Base-by-base conservation (phyloP, 2,888 invertebrate genomes). In the Phortica magna region DNA sequence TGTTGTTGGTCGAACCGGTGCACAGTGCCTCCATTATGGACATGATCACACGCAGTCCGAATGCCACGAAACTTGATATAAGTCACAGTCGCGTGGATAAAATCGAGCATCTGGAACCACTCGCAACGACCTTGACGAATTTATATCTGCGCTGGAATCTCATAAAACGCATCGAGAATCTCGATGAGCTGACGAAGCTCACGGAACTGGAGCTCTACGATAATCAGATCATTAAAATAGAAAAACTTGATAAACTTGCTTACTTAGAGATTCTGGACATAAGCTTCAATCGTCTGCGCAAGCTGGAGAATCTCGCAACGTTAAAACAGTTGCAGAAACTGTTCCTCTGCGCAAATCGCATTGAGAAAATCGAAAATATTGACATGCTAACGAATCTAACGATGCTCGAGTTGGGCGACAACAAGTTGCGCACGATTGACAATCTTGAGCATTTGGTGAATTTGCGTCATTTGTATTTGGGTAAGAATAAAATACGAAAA, bases 131-230 rank as follows among this genome's bases (percentile, higher is more conserved):
- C 22, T n/a, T 65, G 14, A 31, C 31, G n/a, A 7, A 65, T 39
- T 92, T 98, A 59, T 97, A 95, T 87, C 93, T 98, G 74, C 94
- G 98, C 72, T 98, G 98, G 96, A 99, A 99, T 92, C 93, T 98
- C 22, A 96, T 99, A 41, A 98, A 96, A 89, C 95, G 95, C 89
- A 98, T 99, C 83, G 97, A 98, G 91, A 97, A 97, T 87, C 91
- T 98, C 55, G 92, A 94, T 75, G 94, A 94, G 0, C 92, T 98
- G 48, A 93, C 93, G 4, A 95, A 95, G 0, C 93, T 99, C 22
- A 94, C 94, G 22, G 97, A 98, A 89, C 92, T 99, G 67, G 98
- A 99, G 89, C 92, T 99, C 9, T 98, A 98, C 91, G 98, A 99
- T 91, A 99, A 99, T 92, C 98, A 98, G 92, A 95, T 99, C 74